A percentile compares a stretch with the other conserved stretches of the same genome.
Conservation (phyloP, 2,888 invertebrate species). For the Zele albiditarsus region DNA sequence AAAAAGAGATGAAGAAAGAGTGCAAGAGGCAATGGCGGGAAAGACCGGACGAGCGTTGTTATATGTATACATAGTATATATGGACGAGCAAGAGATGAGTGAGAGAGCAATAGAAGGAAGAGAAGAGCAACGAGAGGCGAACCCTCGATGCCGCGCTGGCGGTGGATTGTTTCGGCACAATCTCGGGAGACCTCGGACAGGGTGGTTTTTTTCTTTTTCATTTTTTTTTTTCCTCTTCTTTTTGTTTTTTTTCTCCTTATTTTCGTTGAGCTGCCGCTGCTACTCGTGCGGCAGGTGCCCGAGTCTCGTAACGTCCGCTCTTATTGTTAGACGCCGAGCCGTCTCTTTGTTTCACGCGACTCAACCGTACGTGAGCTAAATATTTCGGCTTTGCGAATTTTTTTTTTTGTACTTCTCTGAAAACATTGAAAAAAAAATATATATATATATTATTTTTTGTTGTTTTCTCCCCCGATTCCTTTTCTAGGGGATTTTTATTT, state of each 20-base stretch:
- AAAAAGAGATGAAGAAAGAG: not conserved
- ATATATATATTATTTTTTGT: constrained; percentile 2
- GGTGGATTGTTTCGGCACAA: constrained; percentile 51
- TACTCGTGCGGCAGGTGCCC: constrained; percentile 46
- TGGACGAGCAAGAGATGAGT: constrained; percentile 10
- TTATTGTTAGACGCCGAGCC: constrained; percentile 47
- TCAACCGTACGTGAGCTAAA: constrained; percentile 45
- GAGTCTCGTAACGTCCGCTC: constrained; percentile 59
- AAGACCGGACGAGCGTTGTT: constrained; percentile 5
- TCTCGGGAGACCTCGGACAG: constrained; percentile 49
- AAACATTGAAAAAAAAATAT: constrained; percentile 22
- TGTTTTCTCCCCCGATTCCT: constrained; percentile 10
- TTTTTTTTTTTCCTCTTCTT: constrained; percentile 6
- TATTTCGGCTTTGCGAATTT: constrained; percentile 39
- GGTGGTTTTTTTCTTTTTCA: constrained; percentile 43
- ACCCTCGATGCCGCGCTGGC: constrained; percentile 42
- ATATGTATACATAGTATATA: constrained; percentile 9
- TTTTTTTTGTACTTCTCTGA: constrained; percentile 18
- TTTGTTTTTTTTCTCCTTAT: constrained; percentile 20
- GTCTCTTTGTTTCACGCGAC: constrained; percentile 45
- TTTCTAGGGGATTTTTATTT: not conserved
- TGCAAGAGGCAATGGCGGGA: constrained; percentile 8
- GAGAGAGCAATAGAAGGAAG: constrained; percentile 14
- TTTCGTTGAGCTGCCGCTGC: constrained; percentile 34
- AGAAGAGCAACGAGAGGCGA: constrained; percentile 35